A percentile compares a stretch with the other conserved stretches of the same genome.
Evolutionary conservation across 2,888 invertebrate species (phyloP).

Genomic region (Panopea generosa): DNA sequence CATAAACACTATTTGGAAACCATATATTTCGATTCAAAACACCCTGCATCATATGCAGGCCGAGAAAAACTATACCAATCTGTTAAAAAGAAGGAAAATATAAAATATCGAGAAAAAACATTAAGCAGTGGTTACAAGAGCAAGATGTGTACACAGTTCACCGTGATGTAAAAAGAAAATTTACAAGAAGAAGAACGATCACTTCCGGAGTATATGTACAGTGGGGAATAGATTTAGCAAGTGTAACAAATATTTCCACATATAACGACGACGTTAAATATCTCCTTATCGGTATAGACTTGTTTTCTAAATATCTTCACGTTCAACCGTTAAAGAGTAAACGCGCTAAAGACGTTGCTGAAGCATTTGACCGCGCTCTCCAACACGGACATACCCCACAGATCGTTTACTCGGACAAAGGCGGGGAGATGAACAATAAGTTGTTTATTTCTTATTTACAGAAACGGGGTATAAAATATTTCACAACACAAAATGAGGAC

Average conservation of each 20-base stretch:
- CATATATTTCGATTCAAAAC: constrained; percentile 8
- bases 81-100: constrained; percentile 6
- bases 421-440: constrained; percentile 14
- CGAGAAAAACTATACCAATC: constrained; percentile 10
- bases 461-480: constrained; percentile 9
- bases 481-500: constrained; percentile 15
- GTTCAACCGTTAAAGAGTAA: constrained; percentile 18
- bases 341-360: constrained; percentile 16
- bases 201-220: constrained; percentile 12
- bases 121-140: constrained; percentile 10
- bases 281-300: constrained; percentile 11
- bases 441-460: constrained; percentile 4
- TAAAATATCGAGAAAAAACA: constrained; percentile 12
- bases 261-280: constrained; percentile 19
- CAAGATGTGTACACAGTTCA: constrained; percentile 8
- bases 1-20: constrained; percentile 4
- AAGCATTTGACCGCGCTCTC: neutral
- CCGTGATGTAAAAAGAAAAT: constrained; percentile 6
- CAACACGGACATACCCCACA: neutral
- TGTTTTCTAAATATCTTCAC: constrained; percentile 23
- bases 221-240: constrained; percentile 22
- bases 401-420: constrained; percentile 15
- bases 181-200: constrained; percentile 10
- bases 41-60: constrained; percentile 9
- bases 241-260: constrained; percentile 6